phyloP scores from a whole-genome alignment of 2,113 vertebrate genomes.

The Peromyscus leucopus region DNA sequence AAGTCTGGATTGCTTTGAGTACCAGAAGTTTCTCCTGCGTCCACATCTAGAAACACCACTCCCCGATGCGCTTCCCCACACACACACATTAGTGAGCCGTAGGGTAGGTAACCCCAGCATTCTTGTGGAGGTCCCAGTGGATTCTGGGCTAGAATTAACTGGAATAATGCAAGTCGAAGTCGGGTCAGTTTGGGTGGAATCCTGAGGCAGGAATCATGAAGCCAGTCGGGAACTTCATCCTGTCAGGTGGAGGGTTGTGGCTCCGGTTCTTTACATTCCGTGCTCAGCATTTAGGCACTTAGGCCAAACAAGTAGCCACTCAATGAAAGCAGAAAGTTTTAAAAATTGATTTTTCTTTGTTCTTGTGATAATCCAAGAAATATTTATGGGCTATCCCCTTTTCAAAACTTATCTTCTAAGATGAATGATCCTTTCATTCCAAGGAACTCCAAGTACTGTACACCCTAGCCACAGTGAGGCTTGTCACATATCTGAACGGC shows the following conservation, averaged over 20 bases:
- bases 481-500: slow-evolving; percentile 51
- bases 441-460: slow-evolving; percentile 64
- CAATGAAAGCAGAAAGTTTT: slow-evolving; percentile 35
- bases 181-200: not conserved
- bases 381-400: slow-evolving; percentile 9
- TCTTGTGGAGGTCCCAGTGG: not conserved
- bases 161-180: not conserved
- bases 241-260: not conserved
- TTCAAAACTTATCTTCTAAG: slow-evolving; percentile 59
- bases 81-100: not conserved
- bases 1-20: not conserved
- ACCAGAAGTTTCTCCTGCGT: not conserved
- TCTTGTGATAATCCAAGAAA: slow-evolving; percentile 64
- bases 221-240: not conserved
- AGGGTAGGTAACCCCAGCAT: not conserved
- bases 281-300: not conserved
- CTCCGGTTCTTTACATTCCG: not conserved
- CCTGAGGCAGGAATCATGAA: not conserved
- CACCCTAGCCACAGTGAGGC: not conserved
- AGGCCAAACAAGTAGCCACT: slow-evolving; percentile 6
- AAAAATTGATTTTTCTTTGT: slow-evolving; percentile 38
- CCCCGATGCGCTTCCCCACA: rapidly evolving
- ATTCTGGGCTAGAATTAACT: not conserved
- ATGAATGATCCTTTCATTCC: slow-evolving; percentile 64
- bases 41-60: not conserved